Conservation (phyloP, 2,888 invertebrate species). For the Reticulitermes lucifugus region DNA sequence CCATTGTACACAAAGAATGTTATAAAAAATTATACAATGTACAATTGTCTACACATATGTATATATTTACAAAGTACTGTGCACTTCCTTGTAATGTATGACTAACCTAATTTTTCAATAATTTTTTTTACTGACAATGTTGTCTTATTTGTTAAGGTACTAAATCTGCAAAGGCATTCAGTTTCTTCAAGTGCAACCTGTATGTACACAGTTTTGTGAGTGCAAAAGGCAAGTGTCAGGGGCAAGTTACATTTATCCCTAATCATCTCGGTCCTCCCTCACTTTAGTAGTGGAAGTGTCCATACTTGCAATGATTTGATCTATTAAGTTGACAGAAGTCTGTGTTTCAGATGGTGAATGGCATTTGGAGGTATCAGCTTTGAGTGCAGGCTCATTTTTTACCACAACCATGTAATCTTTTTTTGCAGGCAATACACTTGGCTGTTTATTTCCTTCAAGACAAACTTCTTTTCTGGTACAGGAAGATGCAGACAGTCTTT, state of each 20-base stretch:
- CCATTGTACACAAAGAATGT: constrained; percentile 44
- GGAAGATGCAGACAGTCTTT: constrained; percentile 28
- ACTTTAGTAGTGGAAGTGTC: constrained; percentile 46
- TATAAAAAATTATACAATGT: constrained; percentile 46
- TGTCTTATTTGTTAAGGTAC: constrained; percentile 45
- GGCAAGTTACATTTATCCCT: constrained; percentile 30
- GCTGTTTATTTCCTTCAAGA: constrained; percentile 24
- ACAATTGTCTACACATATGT: constrained; percentile 44
- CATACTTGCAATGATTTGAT: constrained; percentile 53
- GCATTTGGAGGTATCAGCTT: constrained; percentile 38
- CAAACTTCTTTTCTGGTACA: constrained; percentile 23
- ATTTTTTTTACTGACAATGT: constrained; percentile 33
- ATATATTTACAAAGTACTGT: constrained; percentile 29
- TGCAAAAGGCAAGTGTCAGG: constrained; percentile 45
- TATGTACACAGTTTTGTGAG: constrained; percentile 35
- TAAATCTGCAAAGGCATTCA: constrained; percentile 50
- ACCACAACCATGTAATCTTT: constrained; percentile 37
- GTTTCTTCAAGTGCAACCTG: constrained; percentile 38
- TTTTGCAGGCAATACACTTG: constrained; percentile 15
- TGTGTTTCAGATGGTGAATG: constrained; percentile 34
- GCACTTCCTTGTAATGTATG: constrained; percentile 37
- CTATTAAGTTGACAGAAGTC: constrained; percentile 50
- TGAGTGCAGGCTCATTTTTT: constrained; percentile 44
- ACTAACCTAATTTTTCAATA: constrained; percentile 28
- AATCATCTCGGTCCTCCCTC: constrained; percentile 50